Base-by-base conservation (phyloP, 2,113 vertebrate species). In the Promerops cafer region DNA sequence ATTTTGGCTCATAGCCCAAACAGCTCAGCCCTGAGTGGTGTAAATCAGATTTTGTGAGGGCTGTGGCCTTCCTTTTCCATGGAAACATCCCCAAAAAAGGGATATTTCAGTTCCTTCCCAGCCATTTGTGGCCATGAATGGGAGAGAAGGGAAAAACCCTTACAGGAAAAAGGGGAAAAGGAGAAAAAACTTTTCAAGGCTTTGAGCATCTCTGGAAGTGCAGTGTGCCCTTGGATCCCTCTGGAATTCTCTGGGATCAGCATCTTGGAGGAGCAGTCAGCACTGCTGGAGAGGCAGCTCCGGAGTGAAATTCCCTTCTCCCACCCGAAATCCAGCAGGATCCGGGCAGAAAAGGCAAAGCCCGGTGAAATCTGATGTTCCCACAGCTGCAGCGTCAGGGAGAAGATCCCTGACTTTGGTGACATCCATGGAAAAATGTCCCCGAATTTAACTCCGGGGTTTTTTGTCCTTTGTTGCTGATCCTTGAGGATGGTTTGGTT, bases 371-470 rank as follows among this genome's bases (percentile, higher is more conserved):
- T 33, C 24, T 12, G 14, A 78, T 23, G 37, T 35, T 57, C 57
- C 85, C 69, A 24, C 33, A 63, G 49, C 53, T 72, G 80, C 53
- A 7, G 81, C 7, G 22, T 39, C 35, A 18, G 63, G 71, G 61
- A 54, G 10, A 21, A 33, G 16, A 53, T 23, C 35, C 60, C 14
- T 9, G 13, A 42, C 65, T 37, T 65, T 1, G 4, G 69, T 11
- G 56, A 37, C 40, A 31, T 21, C 20, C 30, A 1, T 0, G 68
- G 50, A 8, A 27, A 49, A 40, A 74, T 0, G 4, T 37, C 21
- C 57, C 30, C 10, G 9, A 4, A 10, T 66, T 75, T 3, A 15
- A 16, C 0, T 1, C 19, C 2, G 1, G 8, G 19, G 9, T 3
- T 4, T 19, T 75, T 71, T 54, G 18, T 4, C 4, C n/a, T 75